Conservation (phyloP, 2,797 vertebrate genomes). For the Dipus sagitta region DNA sequence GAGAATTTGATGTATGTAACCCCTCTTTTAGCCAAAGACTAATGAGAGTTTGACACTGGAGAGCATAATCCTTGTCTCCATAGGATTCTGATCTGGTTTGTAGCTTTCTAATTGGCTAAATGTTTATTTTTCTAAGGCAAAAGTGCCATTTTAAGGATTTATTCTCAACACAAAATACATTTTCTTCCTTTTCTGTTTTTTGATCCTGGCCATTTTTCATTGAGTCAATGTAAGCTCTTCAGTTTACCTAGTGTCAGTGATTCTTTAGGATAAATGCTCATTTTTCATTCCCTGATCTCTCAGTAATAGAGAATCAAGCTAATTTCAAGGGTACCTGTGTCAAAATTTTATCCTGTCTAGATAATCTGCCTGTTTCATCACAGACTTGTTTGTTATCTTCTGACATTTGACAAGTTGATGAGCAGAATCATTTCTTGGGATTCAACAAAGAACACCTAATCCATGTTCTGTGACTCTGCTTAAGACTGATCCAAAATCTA, state of each 20-base stretch:
- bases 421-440: constrained; percentile 69
- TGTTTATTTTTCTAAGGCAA: constrained; percentile 45
- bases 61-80: too few relatives aligned
- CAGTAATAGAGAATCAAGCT: constrained; percentile 67
- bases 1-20: too few relatives aligned
- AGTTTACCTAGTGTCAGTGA: constrained; percentile 62
- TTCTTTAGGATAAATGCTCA: constrained; percentile 58
- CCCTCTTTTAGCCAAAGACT: too few relatives aligned
- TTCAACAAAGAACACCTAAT: constrained; percentile 49
- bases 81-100: too few relatives aligned
- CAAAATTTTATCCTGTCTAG: constrained; percentile 62
- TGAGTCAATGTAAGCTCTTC: constrained; percentile 51
- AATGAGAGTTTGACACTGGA: too few relatives aligned
- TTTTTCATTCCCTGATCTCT: constrained; percentile 56
- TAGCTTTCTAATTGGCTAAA: neutral
- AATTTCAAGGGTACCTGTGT: constrained; percentile 71
- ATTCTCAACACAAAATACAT: neutral
- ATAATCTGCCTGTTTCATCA: constrained; percentile 47
- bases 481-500: constrained; percentile 56
- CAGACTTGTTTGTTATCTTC: constrained; percentile 66
- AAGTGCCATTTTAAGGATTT: neutral
- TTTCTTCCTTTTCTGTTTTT: constrained; percentile 54
- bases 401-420: constrained; percentile 71
- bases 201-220: constrained; percentile 56
- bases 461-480: constrained; percentile 26